phyloP scores from a whole-genome alignment of 2,113 vertebrate genomes.

The Ophthalmolycus amberensis region DNA sequence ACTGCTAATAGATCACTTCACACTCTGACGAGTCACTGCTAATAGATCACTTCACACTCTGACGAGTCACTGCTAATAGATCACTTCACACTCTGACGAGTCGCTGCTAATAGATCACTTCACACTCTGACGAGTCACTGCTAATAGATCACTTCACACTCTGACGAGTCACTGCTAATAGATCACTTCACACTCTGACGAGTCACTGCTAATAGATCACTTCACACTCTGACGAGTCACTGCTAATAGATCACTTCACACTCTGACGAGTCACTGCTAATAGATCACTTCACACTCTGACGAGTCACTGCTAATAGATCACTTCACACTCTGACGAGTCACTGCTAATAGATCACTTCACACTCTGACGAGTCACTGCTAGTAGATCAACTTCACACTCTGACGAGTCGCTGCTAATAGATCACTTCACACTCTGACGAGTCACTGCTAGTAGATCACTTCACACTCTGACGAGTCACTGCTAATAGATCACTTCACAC shows the following conservation, averaged over 20 bases:
- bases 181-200: not conserved
- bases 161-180: not conserved
- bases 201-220: not conserved
- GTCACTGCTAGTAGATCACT: not conserved
- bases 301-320: not conserved
- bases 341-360: not conserved
- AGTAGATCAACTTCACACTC: not conserved
- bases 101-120: not conserved
- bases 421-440: not conserved
- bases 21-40: not conserved
- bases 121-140: not conserved
- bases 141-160: not conserved
- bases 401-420: not conserved
- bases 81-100: not conserved
- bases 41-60: not conserved
- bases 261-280: not conserved
- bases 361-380: not conserved
- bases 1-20: not conserved
- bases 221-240: not conserved
- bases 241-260: not conserved
- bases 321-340: not conserved
- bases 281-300: too few relatives aligned
- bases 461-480: not conserved
- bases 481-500: not conserved
- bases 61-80: not conserved